Evolutionary conservation across 2,113 vertebrate species (phyloP), one percentile per base, ranked within the genome.

Genomic region (Poeciliopsis retropinna): DNA sequence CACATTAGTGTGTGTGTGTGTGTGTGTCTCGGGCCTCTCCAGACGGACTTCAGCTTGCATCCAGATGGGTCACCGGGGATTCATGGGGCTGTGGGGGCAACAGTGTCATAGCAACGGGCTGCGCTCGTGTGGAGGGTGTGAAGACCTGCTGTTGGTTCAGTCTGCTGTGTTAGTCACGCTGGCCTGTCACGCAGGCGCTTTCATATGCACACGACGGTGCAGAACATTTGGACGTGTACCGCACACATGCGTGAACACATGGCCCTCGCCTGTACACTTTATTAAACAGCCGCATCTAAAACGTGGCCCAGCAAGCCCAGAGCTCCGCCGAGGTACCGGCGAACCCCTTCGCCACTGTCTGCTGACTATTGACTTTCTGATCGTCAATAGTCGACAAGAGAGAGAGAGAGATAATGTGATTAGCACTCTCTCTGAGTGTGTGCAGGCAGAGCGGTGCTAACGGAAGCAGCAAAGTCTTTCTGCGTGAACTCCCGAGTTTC

Each of bases 31-130:
- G 82, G 88, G 76, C 31, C 71, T 79, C 73, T 88, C 82, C 88
- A 92, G 88, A 92, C 82, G 87, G 86, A 81, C 87, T 88, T 84
- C 89, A 90, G 87, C 89, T 87, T 89, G 87, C 62, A 75, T 91
- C 89, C 90, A 92, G 91, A 93, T 91, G 90, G 93, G 89, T 78
- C 89, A 88, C 79, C 64, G 64, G 90, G 86, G 87, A 89, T 87
- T 85, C 74, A 63, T 83, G 85, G 88, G 80, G 78, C 80, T 88
- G 80, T 79, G 87, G 83, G 83, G 88, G 92, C 85, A 89, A 84
- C 77, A 80, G 85, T 89, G 90, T 90, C 89, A 91, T 93, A 83
- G 89, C 87, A 92, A 92, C 89, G 74, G 78, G 84, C 80, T 78
- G 34, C 17, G 25, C 72, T 89, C 86, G 84, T 91, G 87, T 60